phyloP scores from a whole-genome alignment of 2,797 vertebrate genomes.

The Serranus cabrilla region DNA sequence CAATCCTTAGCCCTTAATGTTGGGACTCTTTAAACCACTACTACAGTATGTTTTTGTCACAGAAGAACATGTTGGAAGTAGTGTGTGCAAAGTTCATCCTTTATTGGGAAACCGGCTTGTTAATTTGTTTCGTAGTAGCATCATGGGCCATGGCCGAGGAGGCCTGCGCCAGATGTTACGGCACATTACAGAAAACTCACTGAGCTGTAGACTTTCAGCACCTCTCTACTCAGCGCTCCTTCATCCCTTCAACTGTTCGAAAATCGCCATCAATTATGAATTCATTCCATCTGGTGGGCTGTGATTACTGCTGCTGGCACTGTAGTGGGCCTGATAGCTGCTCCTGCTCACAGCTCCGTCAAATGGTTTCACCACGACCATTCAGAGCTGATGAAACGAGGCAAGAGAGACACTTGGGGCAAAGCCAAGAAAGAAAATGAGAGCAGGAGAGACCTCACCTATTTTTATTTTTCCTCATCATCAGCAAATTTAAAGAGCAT shows the following conservation, averaged over 20 bases:
- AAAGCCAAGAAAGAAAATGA: slow-evolving; percentile 25
- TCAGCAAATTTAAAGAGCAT: slow-evolving; percentile 18
- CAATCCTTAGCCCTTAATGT: background rate
- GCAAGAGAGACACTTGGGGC: slow-evolving; percentile 28
- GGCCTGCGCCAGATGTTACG: slow-evolving; percentile 16
- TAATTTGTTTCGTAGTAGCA: slow-evolving; percentile 16
- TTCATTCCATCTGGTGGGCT: slow-evolving; percentile 59
- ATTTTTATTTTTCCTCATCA: background rate
- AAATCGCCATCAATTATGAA: slow-evolving; percentile 66
- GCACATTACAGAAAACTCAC: slow-evolving; percentile 17
- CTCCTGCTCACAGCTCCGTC: slow-evolving; percentile 36
- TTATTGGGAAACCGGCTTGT: slow-evolving; percentile 7
- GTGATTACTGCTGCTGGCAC: slow-evolving; percentile 48
- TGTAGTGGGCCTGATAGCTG: slow-evolving; percentile 25
- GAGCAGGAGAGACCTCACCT: background rate
- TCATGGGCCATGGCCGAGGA: background rate
- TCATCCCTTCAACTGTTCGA: slow-evolving; percentile 28
- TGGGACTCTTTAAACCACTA: background rate
- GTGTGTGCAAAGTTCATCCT: background rate
- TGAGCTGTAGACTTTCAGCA: slow-evolving; percentile 18
- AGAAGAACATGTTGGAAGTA: background rate
- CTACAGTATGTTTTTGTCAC: background rate
- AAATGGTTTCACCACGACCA: slow-evolving; percentile 20
- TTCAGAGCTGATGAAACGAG: slow-evolving; percentile 39
- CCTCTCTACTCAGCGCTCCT: background rate